Evolutionary conservation across 2,797 vertebrate genomes (phyloP).

Genomic region (Rousettus madagascariensis): DNA sequence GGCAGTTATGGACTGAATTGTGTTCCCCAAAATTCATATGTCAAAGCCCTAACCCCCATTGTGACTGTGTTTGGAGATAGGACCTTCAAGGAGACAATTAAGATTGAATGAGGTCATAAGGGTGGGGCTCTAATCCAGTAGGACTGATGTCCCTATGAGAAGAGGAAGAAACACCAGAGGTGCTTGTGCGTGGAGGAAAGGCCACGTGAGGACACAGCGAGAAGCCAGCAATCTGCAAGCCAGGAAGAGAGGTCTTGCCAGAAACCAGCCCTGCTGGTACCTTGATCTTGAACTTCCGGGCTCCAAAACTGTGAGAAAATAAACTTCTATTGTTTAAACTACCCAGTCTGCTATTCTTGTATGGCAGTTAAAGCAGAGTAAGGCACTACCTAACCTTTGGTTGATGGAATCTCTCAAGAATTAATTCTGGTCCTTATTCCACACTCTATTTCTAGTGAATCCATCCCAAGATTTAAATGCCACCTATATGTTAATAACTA

Average conservation of each 20-base stretch:
- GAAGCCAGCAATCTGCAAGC: no score
- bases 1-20: not conserved
- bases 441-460: not conserved
- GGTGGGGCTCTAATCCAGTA: not conserved
- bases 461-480: not conserved
- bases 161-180: no score
- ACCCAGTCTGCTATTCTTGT: not conserved
- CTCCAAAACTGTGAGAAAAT: not conserved
- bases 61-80: not conserved
- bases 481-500: not conserved
- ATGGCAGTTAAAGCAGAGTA: not conserved
- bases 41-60: not conserved
- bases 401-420: not conserved
- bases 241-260: no score
- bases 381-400: not conserved
- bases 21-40: not conserved
- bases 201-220: no score
- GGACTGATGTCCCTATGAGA: not conserved
- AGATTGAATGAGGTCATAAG: not conserved
- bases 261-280: not conserved
- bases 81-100: not conserved
- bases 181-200: no score
- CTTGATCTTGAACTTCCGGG: not conserved
- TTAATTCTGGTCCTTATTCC: not conserved
- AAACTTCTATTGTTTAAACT: not conserved